Base-by-base conservation (phyloP, 2,113 vertebrate genomes). In the Pluvialis apricaria region DNA sequence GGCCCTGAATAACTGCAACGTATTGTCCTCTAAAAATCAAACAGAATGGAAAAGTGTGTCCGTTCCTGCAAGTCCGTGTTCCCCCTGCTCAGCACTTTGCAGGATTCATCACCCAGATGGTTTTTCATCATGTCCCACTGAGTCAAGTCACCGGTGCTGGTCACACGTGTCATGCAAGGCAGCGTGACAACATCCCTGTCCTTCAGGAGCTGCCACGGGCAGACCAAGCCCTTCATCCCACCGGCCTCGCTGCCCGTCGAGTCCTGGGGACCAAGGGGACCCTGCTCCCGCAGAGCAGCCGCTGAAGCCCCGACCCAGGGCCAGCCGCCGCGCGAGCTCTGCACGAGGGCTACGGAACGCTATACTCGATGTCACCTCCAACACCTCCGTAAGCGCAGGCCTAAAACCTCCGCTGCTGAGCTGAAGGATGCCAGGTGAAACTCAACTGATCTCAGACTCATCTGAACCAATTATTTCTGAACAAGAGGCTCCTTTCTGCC, bases 291-390 rank as follows among this genome's bases (percentile, higher is more conserved):
- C 75, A 6, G 36, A n/a, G 71, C 44, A 17, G 51, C 19, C 6
- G 22, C 24, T 12, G 49, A 24, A 51, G 49, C 49, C 13, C 49
- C 49, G 25, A 20, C 21, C 28, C n/a, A 13, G 34, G 22, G 55
- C n/a, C 58, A 26, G 8, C 11, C 6, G 3, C 1, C 4, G 17
- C 0, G 21, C 0, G 1, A 55, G 36, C 58, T 31, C 5, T 7
- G 28, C 20, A 1, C 8, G 1, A 32, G 79, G 58, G 62, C 55
- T 15, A 18, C 2, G 2, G 17, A 40, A 5, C 0, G 13, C 9
- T 81, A 28, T 20, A 3, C n/a, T 14, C 6, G 68, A 9, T 5
- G 6, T 2, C 32, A 15, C 69, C 57, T 2, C 13, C 24, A 66
- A 25, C 0, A 31, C 44, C 36, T 51, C 8, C 0, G 2, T 2